Conservation (phyloP, 2,113 vertebrate genomes). For the Aphyosemion australe region DNA sequence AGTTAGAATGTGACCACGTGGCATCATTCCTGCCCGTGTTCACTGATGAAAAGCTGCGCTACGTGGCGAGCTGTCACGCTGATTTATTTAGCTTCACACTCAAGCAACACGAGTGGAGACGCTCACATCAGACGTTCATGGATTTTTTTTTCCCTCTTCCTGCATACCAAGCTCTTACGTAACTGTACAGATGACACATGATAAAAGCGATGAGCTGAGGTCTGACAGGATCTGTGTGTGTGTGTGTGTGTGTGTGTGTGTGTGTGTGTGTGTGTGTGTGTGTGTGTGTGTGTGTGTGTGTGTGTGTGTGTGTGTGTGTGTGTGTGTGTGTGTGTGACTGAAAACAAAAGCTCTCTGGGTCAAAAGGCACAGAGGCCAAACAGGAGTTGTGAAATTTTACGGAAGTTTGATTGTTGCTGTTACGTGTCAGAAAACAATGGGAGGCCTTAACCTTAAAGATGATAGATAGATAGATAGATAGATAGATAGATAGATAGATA, state of each 20-base stretch:
- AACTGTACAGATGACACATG: slow-evolving; percentile 39
- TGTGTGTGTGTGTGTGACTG: slow-evolving; percentile 10
- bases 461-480: neutral
- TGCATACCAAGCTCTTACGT: slow-evolving; percentile 10
- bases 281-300: neutral
- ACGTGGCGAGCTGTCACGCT: neutral
- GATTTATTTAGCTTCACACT: slow-evolving; percentile 18
- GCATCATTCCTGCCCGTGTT: neutral
- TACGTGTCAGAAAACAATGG: neutral
- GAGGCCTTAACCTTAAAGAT: neutral
- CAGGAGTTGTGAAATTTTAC: neutral
- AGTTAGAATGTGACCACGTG: neutral
- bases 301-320: neutral
- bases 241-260: neutral
- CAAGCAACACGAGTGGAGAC: neutral
- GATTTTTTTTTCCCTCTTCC: neutral
- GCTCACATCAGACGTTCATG: neutral
- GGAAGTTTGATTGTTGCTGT: neutral
- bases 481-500: slow-evolving; percentile 15
- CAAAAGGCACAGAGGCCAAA: neutral
- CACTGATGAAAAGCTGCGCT: slow-evolving; percentile 22
- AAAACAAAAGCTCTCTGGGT: slow-evolving; percentile 16
- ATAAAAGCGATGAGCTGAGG: slow-evolving; percentile 39
- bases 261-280: neutral
- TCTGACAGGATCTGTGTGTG: slow-evolving; percentile 1